Percentiles rank a stretch among this genome's conserved stretches.
phyloP scores from a whole-genome alignment of 1,140 invertebrate species.

The Marisa cornuarietis region DNA sequence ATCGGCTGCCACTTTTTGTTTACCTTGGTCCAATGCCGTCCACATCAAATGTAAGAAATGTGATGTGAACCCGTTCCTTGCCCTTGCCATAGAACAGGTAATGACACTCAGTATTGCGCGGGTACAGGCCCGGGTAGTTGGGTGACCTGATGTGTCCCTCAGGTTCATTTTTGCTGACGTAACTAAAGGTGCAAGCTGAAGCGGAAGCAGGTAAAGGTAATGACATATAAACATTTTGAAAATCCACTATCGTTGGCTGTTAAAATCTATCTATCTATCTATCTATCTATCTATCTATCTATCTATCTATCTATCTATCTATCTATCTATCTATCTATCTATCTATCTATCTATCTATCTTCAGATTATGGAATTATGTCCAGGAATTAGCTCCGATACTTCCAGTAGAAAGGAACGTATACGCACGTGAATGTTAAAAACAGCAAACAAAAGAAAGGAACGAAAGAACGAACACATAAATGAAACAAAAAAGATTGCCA shows the following conservation, averaged over 20 bases:
- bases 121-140: constrained; percentile 92
- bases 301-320: too few species aligned
- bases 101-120: constrained; percentile 90
- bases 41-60: constrained; percentile 47
- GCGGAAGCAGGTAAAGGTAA: constrained; percentile 11
- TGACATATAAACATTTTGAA: too few species aligned
- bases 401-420: too few species aligned
- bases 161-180: constrained; percentile 75
- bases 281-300: too few species aligned
- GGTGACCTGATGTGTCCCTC: constrained; percentile 89
- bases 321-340: too few species aligned
- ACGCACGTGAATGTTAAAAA: background rate
- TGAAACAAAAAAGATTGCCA: background rate
- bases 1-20: constrained; percentile 7
- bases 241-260: too few species aligned
- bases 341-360: too few species aligned
- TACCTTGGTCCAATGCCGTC: constrained; percentile 54
- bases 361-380: too few species aligned
- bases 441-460: background rate
- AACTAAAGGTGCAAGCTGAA: constrained; percentile 69
- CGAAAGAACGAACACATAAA: background rate
- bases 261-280: too few species aligned
- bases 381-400: too few species aligned
- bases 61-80: constrained; percentile 80
- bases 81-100: constrained; percentile 89